Evolutionary conservation across 2,113 vertebrate genomes (phyloP), one percentile per base, ranked within the genome.

Genomic region (Apus apus): DNA sequence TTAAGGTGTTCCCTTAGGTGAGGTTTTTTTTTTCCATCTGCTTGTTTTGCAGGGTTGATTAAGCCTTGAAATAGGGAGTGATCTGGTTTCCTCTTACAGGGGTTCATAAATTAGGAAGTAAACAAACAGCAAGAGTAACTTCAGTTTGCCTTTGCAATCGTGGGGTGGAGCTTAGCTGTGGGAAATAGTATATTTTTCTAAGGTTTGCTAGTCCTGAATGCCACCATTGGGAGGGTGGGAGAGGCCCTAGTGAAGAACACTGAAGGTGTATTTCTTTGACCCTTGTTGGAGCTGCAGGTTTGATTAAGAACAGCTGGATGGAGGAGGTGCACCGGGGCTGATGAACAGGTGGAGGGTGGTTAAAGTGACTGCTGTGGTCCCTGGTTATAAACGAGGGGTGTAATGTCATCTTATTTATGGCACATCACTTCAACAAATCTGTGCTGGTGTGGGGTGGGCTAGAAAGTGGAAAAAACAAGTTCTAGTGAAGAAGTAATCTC

Each of bases 71-170:
- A 76, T 19, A 66, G 11, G 17, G 70, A 66, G 36, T 16, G 25
- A 51, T 43, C 46, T 46, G 26, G 57, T 84, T 95, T 84, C 73
- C 68, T 90, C 40, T 86, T 74, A 11, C 43, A 62, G 46, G 56
- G 20, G 65, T 68, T 91, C 43, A 27, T 66, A 71, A 94, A 94
- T 93, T 96, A 45, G 90, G 95, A 96, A 96, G 83, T 90, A 92
- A 96, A 32, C 19, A 92, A 96, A 32, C 19, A 87, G 57, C 81
- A 73, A 65, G 85, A 82, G 76, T 84, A 58, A 77, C 88, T 89
- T 86, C 11, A 27, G 36, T 79, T 92, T 90, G 94, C 75, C 87
- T 94, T 77, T 75, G 96, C 86, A 96, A 38, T 90, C 1, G 0
- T 16, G 50, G 77, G 94, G 94, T 75, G 94, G 94, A 82, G 94